Percentiles rank a stretch among this genome's conserved stretches.
phyloP scores from a whole-genome alignment of 2,113 vertebrate species.

The Falcunculus frontatus region DNA sequence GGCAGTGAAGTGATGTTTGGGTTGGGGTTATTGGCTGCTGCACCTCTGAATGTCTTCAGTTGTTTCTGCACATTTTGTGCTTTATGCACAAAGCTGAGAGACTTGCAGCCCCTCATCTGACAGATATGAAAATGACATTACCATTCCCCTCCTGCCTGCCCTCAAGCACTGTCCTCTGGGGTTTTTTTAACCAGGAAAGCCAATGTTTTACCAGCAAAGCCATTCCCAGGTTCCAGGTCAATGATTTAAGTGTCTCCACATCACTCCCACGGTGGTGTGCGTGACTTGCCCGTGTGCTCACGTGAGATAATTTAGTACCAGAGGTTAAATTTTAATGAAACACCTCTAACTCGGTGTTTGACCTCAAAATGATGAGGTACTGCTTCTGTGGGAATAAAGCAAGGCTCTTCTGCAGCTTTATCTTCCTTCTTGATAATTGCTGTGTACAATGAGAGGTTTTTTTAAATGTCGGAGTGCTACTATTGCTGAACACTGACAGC shows the following conservation, averaged over 20 bases:
- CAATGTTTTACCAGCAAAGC: conserved; percentile 39
- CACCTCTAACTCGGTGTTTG: not conserved
- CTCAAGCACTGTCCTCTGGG: not conserved
- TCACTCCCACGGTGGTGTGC: not conserved
- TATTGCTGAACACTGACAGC: not conserved
- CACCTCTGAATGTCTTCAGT: not conserved
- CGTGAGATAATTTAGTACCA: not conserved
- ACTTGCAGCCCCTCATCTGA: not conserved
- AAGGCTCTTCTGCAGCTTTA: not conserved
- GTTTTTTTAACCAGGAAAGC: not conserved
- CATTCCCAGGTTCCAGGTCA: conserved; percentile 11
- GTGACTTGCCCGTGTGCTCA: not conserved
- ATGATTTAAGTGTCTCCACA: not conserved
- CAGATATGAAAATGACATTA: not conserved
- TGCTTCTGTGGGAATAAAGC: not conserved
- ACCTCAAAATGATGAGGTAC: not conserved
- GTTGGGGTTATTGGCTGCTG: not conserved
- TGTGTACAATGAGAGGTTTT: not conserved
- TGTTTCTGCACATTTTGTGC: not conserved
- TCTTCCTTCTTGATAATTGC: not conserved
- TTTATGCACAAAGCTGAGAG: not conserved
- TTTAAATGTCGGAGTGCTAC: not conserved
- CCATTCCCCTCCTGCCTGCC: not conserved
- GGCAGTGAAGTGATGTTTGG: not conserved
- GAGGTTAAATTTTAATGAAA: conserved; percentile 59